These are phyloP conservation scores for Ridgeia piscesae DNA, from an alignment of 1,140 invertebrate genomes.

Conservation along the genomic window DNA sequence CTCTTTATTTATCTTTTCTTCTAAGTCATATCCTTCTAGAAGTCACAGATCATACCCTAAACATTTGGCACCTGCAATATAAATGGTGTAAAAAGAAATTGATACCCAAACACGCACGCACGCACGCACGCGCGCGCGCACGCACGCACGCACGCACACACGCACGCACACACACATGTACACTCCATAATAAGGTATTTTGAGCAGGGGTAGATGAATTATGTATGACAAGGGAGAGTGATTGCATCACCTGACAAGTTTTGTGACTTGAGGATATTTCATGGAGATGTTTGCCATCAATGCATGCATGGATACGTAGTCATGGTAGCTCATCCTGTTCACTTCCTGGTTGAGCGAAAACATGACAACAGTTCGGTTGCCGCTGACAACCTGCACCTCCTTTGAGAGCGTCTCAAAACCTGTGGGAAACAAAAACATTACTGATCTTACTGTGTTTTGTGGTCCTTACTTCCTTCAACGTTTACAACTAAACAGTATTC, in stretches of 20 bases:
- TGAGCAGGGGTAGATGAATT: background rate
- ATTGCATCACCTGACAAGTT: constrained; percentile 32
- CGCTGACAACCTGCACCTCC: constrained; percentile 33
- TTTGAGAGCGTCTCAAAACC: constrained; percentile 40
- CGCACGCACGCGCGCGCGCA: too few species aligned
- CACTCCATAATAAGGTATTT: background rate
- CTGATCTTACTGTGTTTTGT: too few species aligned
- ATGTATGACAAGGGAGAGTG: background rate
- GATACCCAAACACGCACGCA: too few species aligned
- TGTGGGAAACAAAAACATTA: constrained; percentile 24
- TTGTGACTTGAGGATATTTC: constrained; percentile 67
- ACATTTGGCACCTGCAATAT: too few species aligned
- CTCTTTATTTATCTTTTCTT: too few species aligned
- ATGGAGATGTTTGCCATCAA: constrained; percentile 79
- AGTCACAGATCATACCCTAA: too few species aligned
- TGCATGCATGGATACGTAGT: constrained; percentile 80
- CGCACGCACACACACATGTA: too few species aligned
- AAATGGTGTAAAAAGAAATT: too few species aligned
- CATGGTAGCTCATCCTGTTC: constrained; percentile 68
- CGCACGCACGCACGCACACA: too few species aligned
- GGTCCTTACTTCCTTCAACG: too few species aligned
- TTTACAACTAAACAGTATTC: too few species aligned
- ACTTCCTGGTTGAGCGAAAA: constrained; percentile 36
- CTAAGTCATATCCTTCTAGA: too few species aligned
- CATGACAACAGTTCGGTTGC: constrained; percentile 26